Conservation (phyloP, 2,113 vertebrate genomes). For the Pycnonotus jocosus region DNA sequence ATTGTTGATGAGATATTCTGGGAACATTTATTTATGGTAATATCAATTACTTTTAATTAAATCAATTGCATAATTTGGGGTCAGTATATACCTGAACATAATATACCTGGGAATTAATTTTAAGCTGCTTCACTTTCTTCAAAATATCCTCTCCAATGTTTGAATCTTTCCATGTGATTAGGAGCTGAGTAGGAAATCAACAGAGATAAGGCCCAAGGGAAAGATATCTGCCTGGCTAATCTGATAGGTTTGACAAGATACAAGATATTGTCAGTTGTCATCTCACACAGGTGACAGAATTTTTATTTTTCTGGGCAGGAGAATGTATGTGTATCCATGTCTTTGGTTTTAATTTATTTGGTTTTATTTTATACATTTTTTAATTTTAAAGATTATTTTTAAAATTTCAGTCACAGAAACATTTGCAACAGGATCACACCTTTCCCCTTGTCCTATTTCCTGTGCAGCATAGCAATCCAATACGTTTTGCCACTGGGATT, state of each 20-base stretch:
- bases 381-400: not conserved
- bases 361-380: not conserved
- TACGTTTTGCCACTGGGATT: not conserved
- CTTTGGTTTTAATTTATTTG: not conserved
- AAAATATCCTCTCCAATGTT: not conserved
- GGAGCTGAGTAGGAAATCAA: not conserved
- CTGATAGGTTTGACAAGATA: not conserved
- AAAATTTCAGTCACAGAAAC: not conserved
- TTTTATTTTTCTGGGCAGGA: not conserved
- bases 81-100: not conserved
- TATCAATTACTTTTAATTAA: not conserved
- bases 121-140: not conserved
- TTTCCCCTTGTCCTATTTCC: not conserved
- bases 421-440: not conserved
- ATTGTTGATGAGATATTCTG: not conserved
- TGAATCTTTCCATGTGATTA: not conserved
- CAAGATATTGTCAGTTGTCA: not conserved
- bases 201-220: not conserved
- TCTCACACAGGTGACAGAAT: not conserved
- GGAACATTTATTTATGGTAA: not conserved
- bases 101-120: not conserved
- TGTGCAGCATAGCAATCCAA: not conserved
- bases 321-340: fast-evolving
- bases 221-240: not conserved
- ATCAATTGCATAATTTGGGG: not conserved